These are phyloP conservation scores for Vollenhovia emeryi DNA, from an alignment of 1,140 invertebrate genomes.

Conservation along the genomic window DNA sequence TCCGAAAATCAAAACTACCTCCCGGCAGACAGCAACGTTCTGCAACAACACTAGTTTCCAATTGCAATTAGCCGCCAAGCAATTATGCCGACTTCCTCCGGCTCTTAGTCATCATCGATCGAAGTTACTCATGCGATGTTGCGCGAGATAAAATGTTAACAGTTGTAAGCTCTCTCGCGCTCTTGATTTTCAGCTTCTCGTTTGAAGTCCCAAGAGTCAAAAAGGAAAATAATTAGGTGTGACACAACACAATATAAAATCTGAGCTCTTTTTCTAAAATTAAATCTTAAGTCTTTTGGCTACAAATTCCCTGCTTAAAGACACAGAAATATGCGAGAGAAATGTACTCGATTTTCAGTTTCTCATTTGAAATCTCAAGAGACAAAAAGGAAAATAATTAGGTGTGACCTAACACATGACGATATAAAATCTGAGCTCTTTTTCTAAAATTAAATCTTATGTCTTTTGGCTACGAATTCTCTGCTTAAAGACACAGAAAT, in stretches of 20 bases:
- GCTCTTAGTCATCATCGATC: slow-evolving; percentile 43
- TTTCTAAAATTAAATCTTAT: no score
- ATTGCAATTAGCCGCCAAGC: slow-evolving; percentile 35
- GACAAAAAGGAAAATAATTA: no score
- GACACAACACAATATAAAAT: background rate
- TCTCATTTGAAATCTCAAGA: no score
- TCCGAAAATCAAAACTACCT: slow-evolving; percentile 9
- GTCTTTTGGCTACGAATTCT: no score
- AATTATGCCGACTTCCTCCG: slow-evolving; percentile 21
- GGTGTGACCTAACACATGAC: no score
- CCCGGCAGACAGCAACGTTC: background rate
- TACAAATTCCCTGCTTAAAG: no score
- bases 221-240: background rate
- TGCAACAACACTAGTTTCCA: slow-evolving; percentile 12
- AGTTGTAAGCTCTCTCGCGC: background rate
- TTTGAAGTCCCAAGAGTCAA: background rate
- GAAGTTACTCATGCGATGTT: slow-evolving; percentile 18
- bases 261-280: no score
- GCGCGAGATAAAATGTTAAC: background rate
- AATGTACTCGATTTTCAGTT: no score
- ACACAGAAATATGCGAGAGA: no score
- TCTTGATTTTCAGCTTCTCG: background rate
- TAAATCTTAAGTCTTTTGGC: no score
- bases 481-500: no score
- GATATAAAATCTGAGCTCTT: no score